Evolutionary conservation across 2,888 invertebrate genomes (phyloP).

Genomic region (Abrostola triplasia): DNA sequence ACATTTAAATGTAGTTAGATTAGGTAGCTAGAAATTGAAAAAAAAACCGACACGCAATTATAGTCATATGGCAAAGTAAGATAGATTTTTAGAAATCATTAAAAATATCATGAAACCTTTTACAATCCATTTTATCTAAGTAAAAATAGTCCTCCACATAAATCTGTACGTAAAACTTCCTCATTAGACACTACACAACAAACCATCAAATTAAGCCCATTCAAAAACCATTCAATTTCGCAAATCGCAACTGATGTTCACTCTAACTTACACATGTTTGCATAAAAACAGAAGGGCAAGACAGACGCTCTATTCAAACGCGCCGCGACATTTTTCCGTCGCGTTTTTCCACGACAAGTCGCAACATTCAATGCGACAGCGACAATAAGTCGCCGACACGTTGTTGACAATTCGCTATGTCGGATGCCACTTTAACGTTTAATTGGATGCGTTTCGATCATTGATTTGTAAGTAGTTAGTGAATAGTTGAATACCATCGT

Average conservation of each 20-base stretch:
- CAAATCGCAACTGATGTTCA: slow-evolving; percentile 35
- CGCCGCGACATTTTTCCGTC: slow-evolving; percentile 67
- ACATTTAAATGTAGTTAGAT: slow-evolving; percentile 6
- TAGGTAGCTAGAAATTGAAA: slow-evolving; percentile 14
- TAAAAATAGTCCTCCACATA: background rate
- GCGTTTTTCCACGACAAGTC: slow-evolving; percentile 53
- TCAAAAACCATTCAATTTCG: slow-evolving; percentile 39
- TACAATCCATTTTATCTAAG: no score
- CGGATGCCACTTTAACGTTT: slow-evolving; percentile 63
- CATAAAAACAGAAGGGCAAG: slow-evolving; percentile 42
- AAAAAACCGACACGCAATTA: no score
- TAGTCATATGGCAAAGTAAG: no score
- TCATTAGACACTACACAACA: slow-evolving; percentile 23
- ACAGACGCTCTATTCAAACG: slow-evolving; percentile 64
- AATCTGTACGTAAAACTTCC: background rate
- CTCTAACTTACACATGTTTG: slow-evolving; percentile 45
- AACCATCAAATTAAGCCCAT: slow-evolving; percentile 26
- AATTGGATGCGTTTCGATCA: slow-evolving; percentile 67
- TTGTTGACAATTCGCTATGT: slow-evolving; percentile 66
- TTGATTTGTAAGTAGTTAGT: slow-evolving; percentile 52
- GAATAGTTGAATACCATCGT: background rate
- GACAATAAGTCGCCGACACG: slow-evolving; percentile 78
- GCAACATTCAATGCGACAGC: slow-evolving; percentile 71
- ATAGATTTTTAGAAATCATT: no score
- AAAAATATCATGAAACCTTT: no score